Evolutionary conservation across 2,888 invertebrate genomes (phyloP).

Genomic region (Acrocera orbiculus): DNA sequence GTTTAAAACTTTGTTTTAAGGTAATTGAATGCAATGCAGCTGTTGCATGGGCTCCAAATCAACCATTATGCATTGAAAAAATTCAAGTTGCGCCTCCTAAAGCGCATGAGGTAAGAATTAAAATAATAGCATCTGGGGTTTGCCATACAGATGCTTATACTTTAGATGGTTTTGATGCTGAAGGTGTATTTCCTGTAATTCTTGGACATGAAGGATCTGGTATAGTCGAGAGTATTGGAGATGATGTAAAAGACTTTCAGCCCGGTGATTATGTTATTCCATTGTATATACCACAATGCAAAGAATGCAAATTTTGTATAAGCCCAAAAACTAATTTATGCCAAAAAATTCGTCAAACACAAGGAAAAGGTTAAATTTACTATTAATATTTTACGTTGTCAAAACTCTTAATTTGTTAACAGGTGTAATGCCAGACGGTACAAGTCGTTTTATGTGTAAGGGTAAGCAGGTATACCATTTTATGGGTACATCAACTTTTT

Average conservation of each 20-base stretch:
- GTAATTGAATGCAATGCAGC: slow-evolving; percentile 86
- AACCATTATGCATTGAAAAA: slow-evolving; percentile 75
- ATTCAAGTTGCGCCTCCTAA: slow-evolving; percentile 89
- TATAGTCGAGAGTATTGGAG: slow-evolving; percentile 91
- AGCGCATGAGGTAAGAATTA: slow-evolving; percentile 76
- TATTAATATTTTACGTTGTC: too few relatives aligned
- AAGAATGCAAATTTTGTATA: slow-evolving; percentile 89
- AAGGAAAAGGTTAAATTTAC: too few relatives aligned
- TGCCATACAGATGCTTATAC: slow-evolving; percentile 93
- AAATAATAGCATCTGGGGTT: slow-evolving; percentile 59
- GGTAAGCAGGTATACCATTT: slow-evolving; percentile 70
- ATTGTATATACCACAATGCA: slow-evolving; percentile 90
- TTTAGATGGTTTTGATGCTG: slow-evolving; percentile 70
- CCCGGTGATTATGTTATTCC: slow-evolving; percentile 96
- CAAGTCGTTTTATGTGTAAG: slow-evolving; percentile 48
- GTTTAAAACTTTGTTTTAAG: slow-evolving; percentile 36
- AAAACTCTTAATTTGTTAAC: too few relatives aligned
- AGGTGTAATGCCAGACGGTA: slow-evolving; percentile 87
- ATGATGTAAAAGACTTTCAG: slow-evolving; percentile 71
- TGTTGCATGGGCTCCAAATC: slow-evolving; percentile 89
- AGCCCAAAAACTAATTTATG: slow-evolving; percentile 95
- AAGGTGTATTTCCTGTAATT: slow-evolving; percentile 80
- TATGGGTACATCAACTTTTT: slow-evolving; percentile 94
- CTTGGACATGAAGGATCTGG: slow-evolving; percentile 95
- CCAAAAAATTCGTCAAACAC: slow-evolving; percentile 71